phyloP scores from a whole-genome alignment of 1,140 invertebrate species.

The Drosophila simulans region DNA sequence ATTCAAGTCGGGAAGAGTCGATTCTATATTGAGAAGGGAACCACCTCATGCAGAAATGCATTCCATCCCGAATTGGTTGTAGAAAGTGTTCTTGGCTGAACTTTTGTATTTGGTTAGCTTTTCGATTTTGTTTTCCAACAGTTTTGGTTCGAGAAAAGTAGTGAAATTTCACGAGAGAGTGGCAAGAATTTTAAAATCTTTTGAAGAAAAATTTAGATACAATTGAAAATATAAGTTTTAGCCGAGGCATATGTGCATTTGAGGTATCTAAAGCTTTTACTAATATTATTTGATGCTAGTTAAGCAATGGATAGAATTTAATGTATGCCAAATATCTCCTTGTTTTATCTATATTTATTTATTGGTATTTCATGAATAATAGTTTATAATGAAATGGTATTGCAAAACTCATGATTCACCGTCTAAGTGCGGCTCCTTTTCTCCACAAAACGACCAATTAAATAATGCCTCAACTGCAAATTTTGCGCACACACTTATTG shows the following conservation, averaged over 20 bases:
- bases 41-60: constrained; percentile 27
- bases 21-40: neutral
- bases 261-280: too few relatives aligned
- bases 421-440: constrained; percentile 15
- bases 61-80: constrained; percentile 24
- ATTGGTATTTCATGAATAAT: neutral
- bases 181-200: neutral
- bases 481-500: constrained; percentile 24
- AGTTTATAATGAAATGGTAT: neutral
- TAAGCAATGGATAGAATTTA: too few relatives aligned
- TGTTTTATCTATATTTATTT: too few relatives aligned
- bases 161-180: constrained; percentile 10
- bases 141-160: constrained; percentile 3
- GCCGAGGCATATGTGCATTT: too few relatives aligned
- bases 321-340: too few relatives aligned
- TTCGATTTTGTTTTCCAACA: constrained; percentile 2
- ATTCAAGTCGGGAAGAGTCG: constrained; percentile 16
- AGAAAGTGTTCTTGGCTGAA: constrained; percentile 41
- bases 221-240: too few relatives aligned
- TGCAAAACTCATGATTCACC: constrained; percentile 8
- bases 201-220: neutral
- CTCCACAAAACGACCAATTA: constrained; percentile 26
- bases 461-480: constrained; percentile 25
- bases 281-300: too few relatives aligned
- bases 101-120: constrained; percentile 6